These are phyloP conservation scores for Leptestheria dahalacensis DNA, from an alignment of 1,140 invertebrate species.

Conservation along the genomic window DNA sequence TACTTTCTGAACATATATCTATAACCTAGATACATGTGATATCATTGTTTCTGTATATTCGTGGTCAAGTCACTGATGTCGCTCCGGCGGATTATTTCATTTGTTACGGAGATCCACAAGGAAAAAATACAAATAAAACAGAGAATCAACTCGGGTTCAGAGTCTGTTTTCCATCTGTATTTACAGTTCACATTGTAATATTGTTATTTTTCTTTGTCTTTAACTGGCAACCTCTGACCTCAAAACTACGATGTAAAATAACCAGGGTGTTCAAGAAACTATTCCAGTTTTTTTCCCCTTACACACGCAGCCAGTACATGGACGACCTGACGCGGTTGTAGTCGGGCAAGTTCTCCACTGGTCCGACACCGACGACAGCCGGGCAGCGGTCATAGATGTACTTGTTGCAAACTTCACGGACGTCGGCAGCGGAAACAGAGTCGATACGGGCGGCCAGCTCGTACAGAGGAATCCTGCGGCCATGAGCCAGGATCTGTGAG, in stretches of 20 bases:
- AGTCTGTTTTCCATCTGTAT: background rate
- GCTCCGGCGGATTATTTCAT: too few species aligned
- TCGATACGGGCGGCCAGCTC: slow-evolving; percentile 92
- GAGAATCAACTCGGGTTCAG: too few species aligned
- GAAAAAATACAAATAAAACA: too few species aligned
- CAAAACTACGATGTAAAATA: too few species aligned
- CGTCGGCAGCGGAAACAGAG: slow-evolving; percentile 58
- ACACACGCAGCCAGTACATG: slow-evolving; percentile 82
- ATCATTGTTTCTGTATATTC: too few species aligned
- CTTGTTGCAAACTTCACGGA: slow-evolving; percentile 76
- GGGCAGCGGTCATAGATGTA: slow-evolving; percentile 92
- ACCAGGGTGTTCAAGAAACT: background rate
- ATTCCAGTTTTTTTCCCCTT: slow-evolving; percentile 27
- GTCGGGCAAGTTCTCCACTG: slow-evolving; percentile 75
- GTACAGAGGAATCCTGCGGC: slow-evolving; percentile 79
- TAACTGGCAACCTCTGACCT: background rate
- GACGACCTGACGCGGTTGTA: slow-evolving; percentile 67
- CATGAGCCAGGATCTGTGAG: slow-evolving; percentile 93
- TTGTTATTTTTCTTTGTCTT: too few species aligned
- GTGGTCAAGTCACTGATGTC: too few species aligned
- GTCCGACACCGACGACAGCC: slow-evolving; percentile 79
- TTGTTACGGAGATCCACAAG: too few species aligned
- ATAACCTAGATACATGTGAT: too few species aligned
- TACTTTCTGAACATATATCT: too few species aligned
- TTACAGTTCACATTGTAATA: background rate